Evolutionary conservation across 37 sponge, comb jelly and placozoan genomes (phyloP).

Genomic region (Beroe ovata): DNA sequence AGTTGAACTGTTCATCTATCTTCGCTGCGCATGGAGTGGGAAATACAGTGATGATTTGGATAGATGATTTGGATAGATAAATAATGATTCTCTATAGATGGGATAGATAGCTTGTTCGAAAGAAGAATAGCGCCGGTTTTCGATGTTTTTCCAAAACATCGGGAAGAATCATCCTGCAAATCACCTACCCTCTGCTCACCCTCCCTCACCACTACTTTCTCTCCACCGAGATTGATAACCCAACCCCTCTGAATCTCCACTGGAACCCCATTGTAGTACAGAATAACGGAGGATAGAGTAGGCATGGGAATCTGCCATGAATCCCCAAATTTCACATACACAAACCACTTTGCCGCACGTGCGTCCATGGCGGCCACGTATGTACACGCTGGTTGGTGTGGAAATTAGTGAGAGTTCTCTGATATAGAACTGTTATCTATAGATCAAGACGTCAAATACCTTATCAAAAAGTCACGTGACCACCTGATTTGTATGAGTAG

Average conservation of each 20-base stretch:
- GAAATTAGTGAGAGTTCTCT: background rate
- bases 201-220: background rate
- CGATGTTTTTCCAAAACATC: too few relatives aligned
- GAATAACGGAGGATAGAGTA: background rate
- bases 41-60: too few relatives aligned
- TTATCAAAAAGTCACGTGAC: background rate
- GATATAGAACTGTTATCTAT: too few relatives aligned
- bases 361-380: conserved; percentile 33
- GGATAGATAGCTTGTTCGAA: too few relatives aligned
- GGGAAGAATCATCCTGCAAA: too few relatives aligned
- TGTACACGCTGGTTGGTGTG: background rate
- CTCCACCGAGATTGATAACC: background rate
- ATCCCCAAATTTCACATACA: background rate
- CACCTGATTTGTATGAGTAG: conserved; percentile 10
- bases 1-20: too few relatives aligned
- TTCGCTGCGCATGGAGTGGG: too few relatives aligned
- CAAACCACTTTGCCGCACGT: background rate
- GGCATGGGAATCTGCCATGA: conserved; percentile 17
- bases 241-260: conserved; percentile 46
- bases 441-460: too few relatives aligned
- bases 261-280: conserved; percentile 1
- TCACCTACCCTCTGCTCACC: background rate
- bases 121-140: too few relatives aligned
- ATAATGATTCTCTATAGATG: too few relatives aligned
- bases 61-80: too few relatives aligned